These are phyloP conservation scores for Meles meles DNA, from an alignment of 2,113 vertebrate species.

Conservation along the genomic window DNA sequence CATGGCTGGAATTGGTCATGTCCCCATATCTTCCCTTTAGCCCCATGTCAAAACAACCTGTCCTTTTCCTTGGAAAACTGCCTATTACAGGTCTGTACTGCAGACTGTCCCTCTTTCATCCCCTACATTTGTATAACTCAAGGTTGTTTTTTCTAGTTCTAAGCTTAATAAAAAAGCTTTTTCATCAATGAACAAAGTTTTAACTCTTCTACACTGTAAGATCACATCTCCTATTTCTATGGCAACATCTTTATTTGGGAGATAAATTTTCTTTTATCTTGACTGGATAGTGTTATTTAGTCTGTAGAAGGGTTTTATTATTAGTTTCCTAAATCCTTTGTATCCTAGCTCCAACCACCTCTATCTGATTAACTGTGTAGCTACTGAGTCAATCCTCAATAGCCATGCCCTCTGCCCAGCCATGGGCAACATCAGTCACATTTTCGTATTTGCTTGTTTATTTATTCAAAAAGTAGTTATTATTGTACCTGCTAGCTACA, in stretches of 20 bases:
- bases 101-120: neutral
- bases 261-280: neutral
- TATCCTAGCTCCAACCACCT: neutral
- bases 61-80: neutral
- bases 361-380: neutral
- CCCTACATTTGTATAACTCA: neutral
- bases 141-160: neutral
- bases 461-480: constrained; percentile 11
- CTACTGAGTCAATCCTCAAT: neutral
- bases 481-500: neutral
- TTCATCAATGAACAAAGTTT: neutral
- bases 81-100: neutral
- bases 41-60: neutral
- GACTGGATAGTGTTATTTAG: neutral
- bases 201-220: neutral
- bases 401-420: neutral
- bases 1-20: neutral
- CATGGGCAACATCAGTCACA: neutral
- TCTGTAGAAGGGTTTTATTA: neutral
- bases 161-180: neutral
- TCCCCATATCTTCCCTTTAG: neutral
- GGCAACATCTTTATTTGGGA: neutral
- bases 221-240: neutral
- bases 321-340: neutral
- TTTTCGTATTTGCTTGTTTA: neutral